phyloP scores from a whole-genome alignment of 1,140 invertebrate genomes.

The Eupristina koningsbergeri region DNA sequence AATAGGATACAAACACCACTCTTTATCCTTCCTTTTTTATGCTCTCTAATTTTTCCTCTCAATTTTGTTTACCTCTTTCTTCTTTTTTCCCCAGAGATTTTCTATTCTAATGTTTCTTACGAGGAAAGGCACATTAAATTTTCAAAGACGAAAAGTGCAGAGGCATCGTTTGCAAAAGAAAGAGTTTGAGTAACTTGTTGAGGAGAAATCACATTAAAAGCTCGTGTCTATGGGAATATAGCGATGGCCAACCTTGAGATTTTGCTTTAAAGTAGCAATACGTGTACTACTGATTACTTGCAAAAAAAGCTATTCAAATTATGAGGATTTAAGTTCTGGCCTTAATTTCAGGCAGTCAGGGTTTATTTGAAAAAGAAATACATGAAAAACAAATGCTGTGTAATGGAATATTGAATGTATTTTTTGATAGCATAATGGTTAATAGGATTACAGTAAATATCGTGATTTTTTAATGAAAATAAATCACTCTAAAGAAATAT shows the following conservation, averaged over 20 bases:
- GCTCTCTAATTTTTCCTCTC: not conserved
- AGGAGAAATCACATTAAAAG: slow-evolving; percentile 53
- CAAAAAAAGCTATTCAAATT: slow-evolving; percentile 44
- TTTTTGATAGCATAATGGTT: slow-evolving; percentile 31
- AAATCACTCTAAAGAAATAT: not conserved
- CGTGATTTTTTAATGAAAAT: too few relatives aligned
- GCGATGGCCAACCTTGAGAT: slow-evolving; percentile 48
- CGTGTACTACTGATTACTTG: slow-evolving; percentile 49
- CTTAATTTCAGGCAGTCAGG: slow-evolving; percentile 40
- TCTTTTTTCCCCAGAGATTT: not conserved
- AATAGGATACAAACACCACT: not conserved
- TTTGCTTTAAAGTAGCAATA: slow-evolving; percentile 56
- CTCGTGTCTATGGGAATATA: slow-evolving; percentile 38
- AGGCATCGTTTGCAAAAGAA: not conserved
- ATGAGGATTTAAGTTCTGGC: slow-evolving; percentile 34
- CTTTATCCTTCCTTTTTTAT: not conserved
- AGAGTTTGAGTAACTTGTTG: slow-evolving; percentile 1
- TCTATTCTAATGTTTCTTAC: not conserved
- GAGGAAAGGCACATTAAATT: not conserved
- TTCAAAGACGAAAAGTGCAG: not conserved
- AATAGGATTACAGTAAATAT: slow-evolving; percentile 39
- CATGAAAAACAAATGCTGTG: not conserved
- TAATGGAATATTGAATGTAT: slow-evolving; percentile 37
- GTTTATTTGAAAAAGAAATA: not conserved
- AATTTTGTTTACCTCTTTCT: not conserved